Conservation (phyloP, 2,888 invertebrate genomes). For the Leucophenga montana region DNA sequence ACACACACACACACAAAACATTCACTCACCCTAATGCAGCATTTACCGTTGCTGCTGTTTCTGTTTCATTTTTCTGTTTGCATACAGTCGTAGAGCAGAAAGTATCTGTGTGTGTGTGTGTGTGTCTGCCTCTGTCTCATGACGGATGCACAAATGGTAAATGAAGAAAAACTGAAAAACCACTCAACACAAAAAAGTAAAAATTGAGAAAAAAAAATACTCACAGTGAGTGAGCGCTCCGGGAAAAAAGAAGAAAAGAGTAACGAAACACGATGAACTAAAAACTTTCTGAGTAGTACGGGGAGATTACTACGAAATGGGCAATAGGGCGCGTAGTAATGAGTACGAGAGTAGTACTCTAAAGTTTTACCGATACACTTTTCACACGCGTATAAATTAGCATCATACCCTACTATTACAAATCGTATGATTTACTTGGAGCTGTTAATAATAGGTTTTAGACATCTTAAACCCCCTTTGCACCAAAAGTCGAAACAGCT, state of each 20-base stretch:
- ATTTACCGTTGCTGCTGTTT: slow-evolving; percentile 56
- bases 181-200: slow-evolving; percentile 62
- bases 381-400: too few relatives aligned
- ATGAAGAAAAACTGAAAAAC: slow-evolving; percentile 53
- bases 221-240: slow-evolving; percentile 37
- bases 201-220: slow-evolving; percentile 58
- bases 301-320: not conserved
- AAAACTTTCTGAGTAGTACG: slow-evolving; percentile 1
- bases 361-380: too few relatives aligned
- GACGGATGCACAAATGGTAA: slow-evolving; percentile 37
- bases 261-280: slow-evolving; percentile 11
- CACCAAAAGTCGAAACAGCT: too few relatives aligned
- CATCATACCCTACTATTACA: too few relatives aligned
- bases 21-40: slow-evolving; percentile 35
- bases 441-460: too few relatives aligned
- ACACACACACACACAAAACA: too few relatives aligned
- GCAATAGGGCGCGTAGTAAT: too few relatives aligned
- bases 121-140: slow-evolving; percentile 38
- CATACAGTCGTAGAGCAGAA: slow-evolving; percentile 1
- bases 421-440: too few relatives aligned
- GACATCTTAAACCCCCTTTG: too few relatives aligned
- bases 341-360: too few relatives aligned
- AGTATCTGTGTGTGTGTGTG: slow-evolving; percentile 36
- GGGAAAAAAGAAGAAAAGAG: slow-evolving; percentile 33
- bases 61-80: slow-evolving; percentile 44